phyloP scores from a whole-genome alignment of 2,113 vertebrate species.

The Neolamprologus kungweensis region DNA sequence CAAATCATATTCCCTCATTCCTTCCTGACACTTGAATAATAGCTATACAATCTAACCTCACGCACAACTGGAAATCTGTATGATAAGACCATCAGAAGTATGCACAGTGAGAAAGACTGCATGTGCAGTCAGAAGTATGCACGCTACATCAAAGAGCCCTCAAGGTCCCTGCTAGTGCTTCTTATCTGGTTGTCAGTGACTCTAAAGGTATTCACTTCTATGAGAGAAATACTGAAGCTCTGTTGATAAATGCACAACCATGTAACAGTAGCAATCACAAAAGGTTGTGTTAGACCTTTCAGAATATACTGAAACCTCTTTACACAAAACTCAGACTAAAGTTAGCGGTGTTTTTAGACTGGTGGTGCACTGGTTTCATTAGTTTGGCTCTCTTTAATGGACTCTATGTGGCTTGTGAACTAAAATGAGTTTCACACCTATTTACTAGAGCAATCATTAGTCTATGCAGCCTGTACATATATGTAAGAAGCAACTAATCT shows the following conservation, averaged over 20 bases:
- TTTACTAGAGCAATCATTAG: not conserved
- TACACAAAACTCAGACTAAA: not conserved
- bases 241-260: not conserved
- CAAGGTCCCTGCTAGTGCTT: not conserved
- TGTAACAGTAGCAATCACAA: not conserved
- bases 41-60: not conserved
- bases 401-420: not conserved
- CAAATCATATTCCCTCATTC: not conserved
- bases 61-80: not conserved
- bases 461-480: rapidly evolving
- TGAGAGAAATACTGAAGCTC: not conserved
- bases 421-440: rapidly evolving
- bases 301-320: not conserved
- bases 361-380: rapidly evolving
- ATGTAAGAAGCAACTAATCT: not conserved
- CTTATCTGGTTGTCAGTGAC: not conserved
- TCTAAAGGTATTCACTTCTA: not conserved
- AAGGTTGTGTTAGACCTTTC: not conserved
- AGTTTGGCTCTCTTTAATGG: not conserved
- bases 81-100: not conserved
- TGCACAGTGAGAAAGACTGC: not conserved
- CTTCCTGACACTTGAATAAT: not conserved
- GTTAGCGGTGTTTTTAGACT: rapidly evolving
- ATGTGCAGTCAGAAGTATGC: not conserved
- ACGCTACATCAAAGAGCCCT: not conserved